Conservation (phyloP, 2,797 vertebrate genomes). For the Notolabrus celidotus region DNA sequence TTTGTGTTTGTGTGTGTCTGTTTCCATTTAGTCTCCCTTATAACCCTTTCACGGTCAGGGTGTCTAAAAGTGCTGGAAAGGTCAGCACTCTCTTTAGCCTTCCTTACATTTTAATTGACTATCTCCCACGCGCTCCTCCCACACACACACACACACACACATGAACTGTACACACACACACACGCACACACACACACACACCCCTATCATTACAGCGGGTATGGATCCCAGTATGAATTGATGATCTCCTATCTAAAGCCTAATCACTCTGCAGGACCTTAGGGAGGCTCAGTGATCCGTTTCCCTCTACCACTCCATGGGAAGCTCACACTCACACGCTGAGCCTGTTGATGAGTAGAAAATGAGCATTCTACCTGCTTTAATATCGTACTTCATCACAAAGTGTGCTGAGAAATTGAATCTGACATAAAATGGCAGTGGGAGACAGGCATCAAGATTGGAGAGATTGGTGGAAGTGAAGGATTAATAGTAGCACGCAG, state of each 20-base stretch:
- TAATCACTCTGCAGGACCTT: conserved; percentile 82
- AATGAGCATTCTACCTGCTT: conserved; percentile 79
- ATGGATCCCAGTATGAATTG: conserved; percentile 85
- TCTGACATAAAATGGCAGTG: conserved; percentile 63
- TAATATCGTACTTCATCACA: conserved; percentile 75
- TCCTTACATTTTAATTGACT: conserved; percentile 88
- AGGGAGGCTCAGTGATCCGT: conserved; percentile 79
- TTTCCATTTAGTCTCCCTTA: conserved; percentile 74
- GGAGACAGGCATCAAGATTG: conserved; percentile 61
- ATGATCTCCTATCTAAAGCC: conserved; percentile 83
- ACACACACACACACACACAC: conserved; percentile 33
- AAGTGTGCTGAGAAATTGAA: conserved; percentile 72
- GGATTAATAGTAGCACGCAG: conserved; percentile 63
- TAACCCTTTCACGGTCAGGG: conserved; percentile 78
- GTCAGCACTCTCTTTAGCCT: conserved; percentile 86
- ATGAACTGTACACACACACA: conserved; percentile 39
- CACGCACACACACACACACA: conserved; percentile 46
- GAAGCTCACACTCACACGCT: conserved; percentile 72
- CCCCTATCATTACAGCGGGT: conserved; percentile 73
- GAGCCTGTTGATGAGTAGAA: conserved; percentile 80
- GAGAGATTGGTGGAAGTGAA: conserved; percentile 67
- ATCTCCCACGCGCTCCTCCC: conserved; percentile 61
- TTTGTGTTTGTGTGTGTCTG: conserved; percentile 56
- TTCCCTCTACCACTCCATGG: conserved; percentile 70
- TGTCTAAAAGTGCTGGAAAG: conserved; percentile 84